A percentile compares a stretch with the other conserved stretches of the same genome.
Evolutionary conservation across 2,113 vertebrate species (phyloP).

Genomic region (Salvator merianae): DNA sequence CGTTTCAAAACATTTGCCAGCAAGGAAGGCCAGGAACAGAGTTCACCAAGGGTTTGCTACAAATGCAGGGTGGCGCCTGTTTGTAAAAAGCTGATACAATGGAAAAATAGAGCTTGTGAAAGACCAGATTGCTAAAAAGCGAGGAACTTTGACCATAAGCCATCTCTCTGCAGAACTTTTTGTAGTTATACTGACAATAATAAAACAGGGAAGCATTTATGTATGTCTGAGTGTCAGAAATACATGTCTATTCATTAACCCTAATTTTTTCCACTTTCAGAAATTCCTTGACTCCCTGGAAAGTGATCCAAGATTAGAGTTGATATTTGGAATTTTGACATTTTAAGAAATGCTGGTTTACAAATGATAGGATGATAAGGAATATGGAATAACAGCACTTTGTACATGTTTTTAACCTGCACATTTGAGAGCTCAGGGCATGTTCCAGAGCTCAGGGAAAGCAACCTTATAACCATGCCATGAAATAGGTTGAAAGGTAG

Average conservation of each 20-base stretch:
- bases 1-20: slow-evolving; percentile 1
- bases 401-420: not conserved
- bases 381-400: not conserved
- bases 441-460: too few relatives aligned
- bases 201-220: slow-evolving; percentile 1
- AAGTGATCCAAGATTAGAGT: not conserved
- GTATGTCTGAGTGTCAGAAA: slow-evolving; percentile 1
- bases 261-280: not conserved
- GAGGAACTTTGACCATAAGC: not conserved
- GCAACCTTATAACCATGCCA: not conserved
- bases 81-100: slow-evolving; percentile 34
- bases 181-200: slow-evolving; percentile 5
- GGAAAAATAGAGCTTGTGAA: slow-evolving; percentile 13
- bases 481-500: not conserved
- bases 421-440: not conserved
- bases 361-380: not conserved
- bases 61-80: not conserved
- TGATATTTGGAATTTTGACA: not conserved
- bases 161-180: slow-evolving; percentile 31
- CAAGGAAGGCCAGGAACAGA: slow-evolving; percentile 19
- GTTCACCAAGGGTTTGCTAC: slow-evolving; percentile 34
- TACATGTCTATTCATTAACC: not conserved
- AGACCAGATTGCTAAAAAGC: slow-evolving; percentile 22
- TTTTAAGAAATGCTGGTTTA: not conserved
- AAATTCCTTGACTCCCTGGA: not conserved